Conservation (phyloP, 2,888 invertebrate species). For the Ctenicera cuprea region DNA sequence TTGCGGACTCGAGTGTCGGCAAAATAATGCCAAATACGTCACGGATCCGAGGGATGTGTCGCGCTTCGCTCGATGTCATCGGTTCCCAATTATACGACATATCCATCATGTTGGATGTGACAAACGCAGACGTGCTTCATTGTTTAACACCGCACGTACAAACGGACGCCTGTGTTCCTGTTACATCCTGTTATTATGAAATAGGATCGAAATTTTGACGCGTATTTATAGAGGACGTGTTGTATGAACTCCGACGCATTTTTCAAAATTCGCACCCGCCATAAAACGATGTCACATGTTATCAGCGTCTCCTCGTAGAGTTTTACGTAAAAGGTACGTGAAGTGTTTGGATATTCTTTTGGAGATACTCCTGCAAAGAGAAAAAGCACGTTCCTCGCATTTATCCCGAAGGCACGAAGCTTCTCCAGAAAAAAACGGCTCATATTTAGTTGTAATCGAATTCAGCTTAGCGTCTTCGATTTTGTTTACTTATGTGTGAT, state of each 20-base stretch:
- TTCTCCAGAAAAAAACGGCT: background rate
- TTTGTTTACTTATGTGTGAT: constrained; percentile 7
- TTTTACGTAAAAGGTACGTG: constrained; percentile 27
- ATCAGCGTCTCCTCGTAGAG: constrained; percentile 24
- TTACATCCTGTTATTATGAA: constrained; percentile 54
- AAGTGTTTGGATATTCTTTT: constrained; percentile 30
- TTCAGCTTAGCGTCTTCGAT: constrained; percentile 3
- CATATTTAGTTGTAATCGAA: constrained; percentile 13
- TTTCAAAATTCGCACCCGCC: constrained; percentile 34
- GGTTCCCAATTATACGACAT: constrained; percentile 60
- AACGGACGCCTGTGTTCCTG: constrained; percentile 53
- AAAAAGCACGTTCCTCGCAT: constrained; percentile 4
- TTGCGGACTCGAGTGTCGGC: constrained; percentile 27
- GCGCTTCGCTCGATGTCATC: constrained; percentile 54
- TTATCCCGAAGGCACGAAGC: constrained; percentile 5
- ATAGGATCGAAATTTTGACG: constrained; percentile 52
- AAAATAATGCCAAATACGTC: constrained; percentile 49
- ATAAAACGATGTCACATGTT: constrained; percentile 38
- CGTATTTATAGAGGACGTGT: constrained; percentile 51
- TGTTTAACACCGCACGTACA: constrained; percentile 57
- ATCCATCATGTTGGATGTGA: constrained; percentile 61
- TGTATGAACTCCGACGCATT: constrained; percentile 45
- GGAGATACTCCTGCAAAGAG: background rate
- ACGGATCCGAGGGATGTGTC: constrained; percentile 44
- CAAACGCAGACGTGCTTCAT: constrained; percentile 60